Percentiles rank a stretch among this genome's conserved stretches.
phyloP scores from a whole-genome alignment of 2,113 vertebrate genomes.

The Todiramphus saurophagus region DNA sequence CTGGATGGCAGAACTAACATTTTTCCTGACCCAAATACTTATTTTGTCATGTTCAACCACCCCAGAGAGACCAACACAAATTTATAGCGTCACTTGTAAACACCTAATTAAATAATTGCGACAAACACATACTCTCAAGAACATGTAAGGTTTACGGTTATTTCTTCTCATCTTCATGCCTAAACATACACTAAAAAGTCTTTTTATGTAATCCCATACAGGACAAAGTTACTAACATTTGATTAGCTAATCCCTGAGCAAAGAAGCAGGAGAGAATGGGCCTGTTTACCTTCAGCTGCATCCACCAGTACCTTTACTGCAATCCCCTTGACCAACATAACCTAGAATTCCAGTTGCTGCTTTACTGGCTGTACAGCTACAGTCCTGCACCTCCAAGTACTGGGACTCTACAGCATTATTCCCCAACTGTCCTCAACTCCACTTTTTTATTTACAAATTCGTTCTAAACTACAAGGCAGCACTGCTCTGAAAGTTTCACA shows the following conservation, averaged over 20 bases:
- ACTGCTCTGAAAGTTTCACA: not conserved
- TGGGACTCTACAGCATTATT: not conserved
- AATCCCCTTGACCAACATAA: not conserved
- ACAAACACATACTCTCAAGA: not conserved
- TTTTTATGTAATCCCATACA: not conserved
- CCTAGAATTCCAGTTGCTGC: not conserved
- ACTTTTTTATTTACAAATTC: not conserved
- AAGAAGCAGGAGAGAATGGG: not conserved
- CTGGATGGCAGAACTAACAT: not conserved
- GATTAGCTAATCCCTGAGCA: not conserved
- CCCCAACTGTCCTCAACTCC: accelerated
- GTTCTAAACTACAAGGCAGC: accelerated
- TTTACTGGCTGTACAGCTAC: not conserved
- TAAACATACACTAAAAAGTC: not conserved
- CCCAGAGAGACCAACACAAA: not conserved
- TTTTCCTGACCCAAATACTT: not conserved
- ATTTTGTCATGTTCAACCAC: not conserved
- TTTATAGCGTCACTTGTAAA: not conserved
- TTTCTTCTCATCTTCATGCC: not conserved
- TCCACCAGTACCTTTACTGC: not conserved
- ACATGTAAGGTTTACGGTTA: not conserved
- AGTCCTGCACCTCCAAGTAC: accelerated
- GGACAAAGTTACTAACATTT: not conserved
- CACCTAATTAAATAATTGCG: not conserved
- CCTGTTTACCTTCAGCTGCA: not conserved